Base-by-base conservation (phyloP, 2,113 vertebrate genomes). In the Tinamus guttatus region DNA sequence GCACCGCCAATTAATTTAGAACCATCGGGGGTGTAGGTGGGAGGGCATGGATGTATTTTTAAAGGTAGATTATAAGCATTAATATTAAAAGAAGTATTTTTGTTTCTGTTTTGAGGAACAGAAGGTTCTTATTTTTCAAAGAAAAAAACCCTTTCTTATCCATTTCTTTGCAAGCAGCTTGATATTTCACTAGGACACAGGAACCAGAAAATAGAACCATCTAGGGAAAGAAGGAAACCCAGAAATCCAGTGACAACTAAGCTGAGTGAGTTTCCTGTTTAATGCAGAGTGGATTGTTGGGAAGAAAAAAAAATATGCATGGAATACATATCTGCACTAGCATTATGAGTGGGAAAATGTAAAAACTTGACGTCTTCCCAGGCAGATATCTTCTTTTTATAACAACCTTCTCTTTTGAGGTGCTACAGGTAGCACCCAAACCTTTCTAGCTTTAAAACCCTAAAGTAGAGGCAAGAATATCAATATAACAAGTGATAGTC, bases 31-130 rank as follows among this genome's bases (percentile, higher is more conserved):
- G 74, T 58, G 38, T 76, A 54, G 41, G 93, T 94, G 43, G 94
- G 94, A 92, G 38, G 64, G 58, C 38, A 75, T 2, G 0, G 83
- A 84, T 94, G 18, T 90, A 79, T 94, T 95, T 90, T 96, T 84
- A 92, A 96, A 94, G 92, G 88, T 79, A 93, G 54, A 89, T 89
- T 95, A 90, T 68, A 83, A 94, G 88, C 32, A 90, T 79, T 87
- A 92, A 89, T 94, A 96, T 95, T 88, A 94, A 77, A 80, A 88
- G 81, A 90, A 9, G n/a, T 85, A 96, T 88, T 96, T 95, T 94
- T 76, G 40, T 85, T 96, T 93, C 81, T 90, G 34, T 93, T 94
- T 95, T 81, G 87, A 88, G 90, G 92, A 90, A 85, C 36, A 92
- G 85, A 89, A 87, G 24, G 40, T 85, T 84, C 75, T 87, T 95